These are phyloP conservation scores for Julus scanicus DNA, from an alignment of 2,888 invertebrate genomes.

Conservation along the genomic window DNA sequence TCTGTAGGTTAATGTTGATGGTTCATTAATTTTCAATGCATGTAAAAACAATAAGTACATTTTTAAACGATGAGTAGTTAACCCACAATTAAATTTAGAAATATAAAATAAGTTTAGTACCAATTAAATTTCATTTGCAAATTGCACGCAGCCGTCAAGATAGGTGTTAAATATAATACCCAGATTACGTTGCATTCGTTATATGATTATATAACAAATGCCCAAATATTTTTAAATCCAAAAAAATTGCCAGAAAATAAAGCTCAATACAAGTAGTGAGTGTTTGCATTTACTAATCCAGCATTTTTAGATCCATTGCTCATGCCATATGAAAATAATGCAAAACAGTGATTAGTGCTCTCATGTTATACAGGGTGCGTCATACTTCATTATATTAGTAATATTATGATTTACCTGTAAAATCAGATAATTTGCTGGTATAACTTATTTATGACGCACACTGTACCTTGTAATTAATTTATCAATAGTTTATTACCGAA, in stretches of 20 bases:
- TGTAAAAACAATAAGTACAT: too few relatives aligned
- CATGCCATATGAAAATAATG: not conserved
- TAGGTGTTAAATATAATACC: not conserved
- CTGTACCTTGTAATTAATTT: not conserved
- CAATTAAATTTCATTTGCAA: not conserved
- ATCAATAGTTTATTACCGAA: not conserved
- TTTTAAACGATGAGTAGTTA: too few relatives aligned
- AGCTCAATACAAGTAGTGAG: not conserved
- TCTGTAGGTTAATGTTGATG: too few relatives aligned
- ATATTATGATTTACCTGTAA: not conserved
- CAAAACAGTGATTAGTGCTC: not conserved
- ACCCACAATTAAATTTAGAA: too few relatives aligned
- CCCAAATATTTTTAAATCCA: not conserved
- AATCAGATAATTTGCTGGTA: not conserved
- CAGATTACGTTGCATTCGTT: not conserved
- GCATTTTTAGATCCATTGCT: not conserved
- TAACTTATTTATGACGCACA: not conserved
- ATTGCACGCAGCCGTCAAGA: not conserved
- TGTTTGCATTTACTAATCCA: not conserved
- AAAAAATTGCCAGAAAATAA: not conserved
- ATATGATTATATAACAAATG: not conserved
- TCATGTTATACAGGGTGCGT: not conserved
- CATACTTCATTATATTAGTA: not conserved
- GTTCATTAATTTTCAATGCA: too few relatives aligned
- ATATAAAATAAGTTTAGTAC: not conserved